phyloP scores from a whole-genome alignment of 64 coral and sea anemone genomes.

The Actinia tenebrosa region DNA sequence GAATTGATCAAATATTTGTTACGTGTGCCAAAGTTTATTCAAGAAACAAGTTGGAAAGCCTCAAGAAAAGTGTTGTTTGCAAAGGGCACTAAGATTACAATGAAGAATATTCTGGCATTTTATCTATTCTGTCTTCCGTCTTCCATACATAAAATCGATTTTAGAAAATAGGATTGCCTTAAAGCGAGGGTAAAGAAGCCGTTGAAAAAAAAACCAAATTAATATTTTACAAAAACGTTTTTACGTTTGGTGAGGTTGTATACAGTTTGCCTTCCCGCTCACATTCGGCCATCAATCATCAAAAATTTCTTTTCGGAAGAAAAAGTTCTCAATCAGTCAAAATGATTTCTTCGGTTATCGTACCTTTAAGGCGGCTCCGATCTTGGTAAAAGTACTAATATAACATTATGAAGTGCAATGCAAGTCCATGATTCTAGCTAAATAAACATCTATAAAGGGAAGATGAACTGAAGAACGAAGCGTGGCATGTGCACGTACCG shows the following conservation, averaged over 20 bases:
- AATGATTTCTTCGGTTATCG: background rate
- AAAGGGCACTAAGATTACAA: background rate
- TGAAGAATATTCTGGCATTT: too few species aligned
- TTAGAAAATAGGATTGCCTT: background rate
- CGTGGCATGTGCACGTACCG: background rate
- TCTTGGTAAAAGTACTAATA: background rate
- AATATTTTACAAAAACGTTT: too few species aligned
- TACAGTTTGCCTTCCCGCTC: too few species aligned
- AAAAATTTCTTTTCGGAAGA: too few species aligned
- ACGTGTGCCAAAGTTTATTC: conserved; percentile 18
- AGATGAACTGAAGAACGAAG: background rate
- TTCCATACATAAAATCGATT: background rate
- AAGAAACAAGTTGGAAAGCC: conserved; percentile 1
- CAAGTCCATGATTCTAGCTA: background rate
- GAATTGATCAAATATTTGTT: background rate
- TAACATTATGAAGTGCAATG: background rate
- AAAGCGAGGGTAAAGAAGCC: background rate
- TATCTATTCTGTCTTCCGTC: background rate
- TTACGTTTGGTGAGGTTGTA: too few species aligned
- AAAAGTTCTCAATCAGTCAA: too few species aligned
- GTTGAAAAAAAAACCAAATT: background rate
- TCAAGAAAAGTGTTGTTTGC: background rate
- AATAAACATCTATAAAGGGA: background rate
- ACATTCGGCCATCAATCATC: too few species aligned
- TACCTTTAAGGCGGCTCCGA: too few species aligned